Evolutionary conservation across 2,797 vertebrate genomes (phyloP), one percentile per base, ranked within the genome.

Genomic region (Odontamblyopus lacepedii): DNA sequence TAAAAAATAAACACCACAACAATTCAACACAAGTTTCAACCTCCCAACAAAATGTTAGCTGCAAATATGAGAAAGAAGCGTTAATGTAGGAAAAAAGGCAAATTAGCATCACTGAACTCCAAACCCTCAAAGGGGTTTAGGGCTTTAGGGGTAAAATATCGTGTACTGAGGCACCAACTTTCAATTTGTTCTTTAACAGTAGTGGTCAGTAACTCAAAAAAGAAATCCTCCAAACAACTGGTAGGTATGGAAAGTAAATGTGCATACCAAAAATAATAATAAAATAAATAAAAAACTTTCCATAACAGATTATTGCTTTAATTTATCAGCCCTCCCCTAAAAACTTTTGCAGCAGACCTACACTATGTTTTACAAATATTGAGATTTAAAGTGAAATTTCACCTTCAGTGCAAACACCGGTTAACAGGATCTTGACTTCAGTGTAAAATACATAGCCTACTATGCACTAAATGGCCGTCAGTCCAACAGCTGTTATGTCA

Each of bases 401-500:
- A 23, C 6, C 38, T 26, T n/a, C 2, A 41, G 38, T 70, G n/a
- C 44, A 9, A 67, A 13, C 48, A 1, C 55, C 12, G 69, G 3
- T 26, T 3, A 64, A 0, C 60, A 2, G 19, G 16, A 64, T 55
- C 0, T 11, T 29, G 63, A 63, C 7, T 55, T 44, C 27, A 67
- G 4, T n/a, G 55, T 44, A 71, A 16, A 67, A 71, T 38, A 9
- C 35, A 38, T 5, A 23, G n/a, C 66, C 62, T 38, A 56, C 30
- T 77, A 50, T 38, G 26, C 55, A 57, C 41, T 64, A 78, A 71
- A 53, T 60, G 29, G 76, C 69, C 63, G 75, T 78, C 67, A 71
- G 30, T 71, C 63, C 79, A 66, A 69, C 78, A 83, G 75, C 77
- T 83, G 81, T 71, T 76, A 80, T 67, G 59, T 69, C 78, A 78